Evolutionary conservation across 2,113 vertebrate genomes (phyloP), one percentile per base, ranked within the genome.

Genomic region (Corydoras maculifer): DNA sequence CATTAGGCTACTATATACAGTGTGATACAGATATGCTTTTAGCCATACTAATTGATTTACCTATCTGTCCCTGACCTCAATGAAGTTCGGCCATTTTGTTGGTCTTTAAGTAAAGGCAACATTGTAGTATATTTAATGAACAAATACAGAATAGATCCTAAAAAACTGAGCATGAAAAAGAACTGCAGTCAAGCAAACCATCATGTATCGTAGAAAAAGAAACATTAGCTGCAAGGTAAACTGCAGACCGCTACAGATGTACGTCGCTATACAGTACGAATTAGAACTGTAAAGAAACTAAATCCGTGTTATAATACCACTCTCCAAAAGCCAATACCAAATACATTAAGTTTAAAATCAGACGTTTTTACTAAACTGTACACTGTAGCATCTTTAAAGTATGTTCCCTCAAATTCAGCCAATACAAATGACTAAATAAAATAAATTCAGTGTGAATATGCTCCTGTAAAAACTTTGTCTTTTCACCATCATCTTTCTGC

Each of bases 51-150:
- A 76, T 70, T 74, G 54, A 51, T 65, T 29, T 2, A 11, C 49
- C 51, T 68, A 35, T 29, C 25, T 68, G 49, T 79, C 67, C 75
- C 75, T 61, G 72, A 79, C 75, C 57, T 15, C 68, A 64, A 62
- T 2, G 3, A 59, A 63, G 61, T 65, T 55, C 32, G 48, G 67
- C 61, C 65, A 32, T 65, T 69, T 73, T 75, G 51, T 72, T 48
- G 72, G 69, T 69, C 50, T 25, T 70, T 69, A 58, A 11, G 61
- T 71, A 69, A 80, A 77, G 73, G 79, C 79, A 77, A 70, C 72
- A 54, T 58, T 53, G 53, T 75, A 14, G 68, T 72, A 69, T 64
- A 51, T 3, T 64, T 65, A 13, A 61, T 1, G 51, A 64, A 68
- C 50, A 31, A 32, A 71, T 58, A 51, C 64, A 50, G n/a, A 54